These are phyloP conservation scores for Beroe ovata DNA, from an alignment of 37 sponge, comb jelly and placozoan genomes.

Conservation along the genomic window DNA sequence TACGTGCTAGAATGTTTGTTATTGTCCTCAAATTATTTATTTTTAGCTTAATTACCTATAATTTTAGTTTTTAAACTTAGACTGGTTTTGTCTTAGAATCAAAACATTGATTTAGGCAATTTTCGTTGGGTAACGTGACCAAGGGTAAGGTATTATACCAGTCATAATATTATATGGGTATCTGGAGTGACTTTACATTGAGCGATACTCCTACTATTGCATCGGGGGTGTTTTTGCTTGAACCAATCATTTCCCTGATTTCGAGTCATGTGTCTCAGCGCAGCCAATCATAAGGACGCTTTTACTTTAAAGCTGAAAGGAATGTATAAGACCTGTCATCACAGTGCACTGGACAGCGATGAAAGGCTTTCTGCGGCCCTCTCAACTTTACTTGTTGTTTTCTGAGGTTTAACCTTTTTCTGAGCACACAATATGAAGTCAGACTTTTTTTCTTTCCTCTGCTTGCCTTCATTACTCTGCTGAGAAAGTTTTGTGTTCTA, in stretches of 20 bases:
- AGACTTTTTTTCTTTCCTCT: neutral
- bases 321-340: conserved; percentile 41
- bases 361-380: neutral
- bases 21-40: neutral
- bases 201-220: neutral
- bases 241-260: neutral
- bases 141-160: neutral
- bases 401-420: neutral
- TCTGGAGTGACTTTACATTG: neutral
- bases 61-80: neutral
- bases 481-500: no score
- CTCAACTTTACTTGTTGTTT: neutral
- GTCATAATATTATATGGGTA: neutral
- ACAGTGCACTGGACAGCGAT: neutral
- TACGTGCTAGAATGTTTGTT: neutral
- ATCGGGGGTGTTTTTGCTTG: neutral
- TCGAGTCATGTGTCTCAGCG: neutral
- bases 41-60: neutral
- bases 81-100: neutral
- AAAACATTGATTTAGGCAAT: neutral
- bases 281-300: neutral
- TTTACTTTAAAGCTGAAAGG: conserved; percentile 47
- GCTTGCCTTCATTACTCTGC: no score
- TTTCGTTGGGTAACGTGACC: neutral
- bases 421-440: neutral